A percentile compares a stretch with the other conserved stretches of the same genome.
phyloP scores from a whole-genome alignment of 2,888 invertebrate genomes.

The Agriotes lineatus region DNA sequence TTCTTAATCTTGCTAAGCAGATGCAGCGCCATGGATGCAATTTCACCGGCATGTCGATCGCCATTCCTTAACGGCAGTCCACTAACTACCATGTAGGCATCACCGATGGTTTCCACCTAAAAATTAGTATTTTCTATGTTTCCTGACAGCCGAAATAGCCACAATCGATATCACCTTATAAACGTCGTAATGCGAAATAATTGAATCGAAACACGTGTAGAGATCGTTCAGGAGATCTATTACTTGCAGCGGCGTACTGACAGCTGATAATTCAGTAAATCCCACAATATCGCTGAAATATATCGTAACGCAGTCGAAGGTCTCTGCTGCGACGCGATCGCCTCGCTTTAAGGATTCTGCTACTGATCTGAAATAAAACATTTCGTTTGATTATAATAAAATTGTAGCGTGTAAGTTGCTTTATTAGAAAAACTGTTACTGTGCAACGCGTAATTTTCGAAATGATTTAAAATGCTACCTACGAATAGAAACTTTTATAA shows the following conservation, averaged over 20 bases:
- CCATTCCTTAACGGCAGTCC: constrained; percentile 82
- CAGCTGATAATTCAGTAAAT: constrained; percentile 83
- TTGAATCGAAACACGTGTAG: constrained; percentile 89
- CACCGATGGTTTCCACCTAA: constrained; percentile 85
- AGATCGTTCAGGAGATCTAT: constrained; percentile 89
- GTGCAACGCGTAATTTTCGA: too few species aligned
- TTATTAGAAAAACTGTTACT: too few species aligned
- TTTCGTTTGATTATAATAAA: too few species aligned
- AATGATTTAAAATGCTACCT: too few species aligned
- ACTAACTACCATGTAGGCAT: constrained; percentile 87
- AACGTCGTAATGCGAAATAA: constrained; percentile 88
- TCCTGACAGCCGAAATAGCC: too few species aligned
- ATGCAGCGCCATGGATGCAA: constrained; percentile 83
- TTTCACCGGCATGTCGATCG: constrained; percentile 81
- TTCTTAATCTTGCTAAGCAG: constrained; percentile 78
- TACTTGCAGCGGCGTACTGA: constrained; percentile 85
- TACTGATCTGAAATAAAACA: constrained; percentile 76
- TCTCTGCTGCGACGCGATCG: constrained; percentile 84
- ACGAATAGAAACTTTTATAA: too few species aligned
- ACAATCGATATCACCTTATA: constrained; percentile 81
- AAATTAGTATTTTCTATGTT: too few species aligned
- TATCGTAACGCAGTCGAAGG: constrained; percentile 85
- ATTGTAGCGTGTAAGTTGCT: too few species aligned
- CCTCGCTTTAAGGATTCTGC: constrained; percentile 85
- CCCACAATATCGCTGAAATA: constrained; percentile 90